These are phyloP conservation scores for Caenorhabditis briggsae DNA, from an alignment of 1,140 invertebrate genomes.

Conservation along the genomic window DNA sequence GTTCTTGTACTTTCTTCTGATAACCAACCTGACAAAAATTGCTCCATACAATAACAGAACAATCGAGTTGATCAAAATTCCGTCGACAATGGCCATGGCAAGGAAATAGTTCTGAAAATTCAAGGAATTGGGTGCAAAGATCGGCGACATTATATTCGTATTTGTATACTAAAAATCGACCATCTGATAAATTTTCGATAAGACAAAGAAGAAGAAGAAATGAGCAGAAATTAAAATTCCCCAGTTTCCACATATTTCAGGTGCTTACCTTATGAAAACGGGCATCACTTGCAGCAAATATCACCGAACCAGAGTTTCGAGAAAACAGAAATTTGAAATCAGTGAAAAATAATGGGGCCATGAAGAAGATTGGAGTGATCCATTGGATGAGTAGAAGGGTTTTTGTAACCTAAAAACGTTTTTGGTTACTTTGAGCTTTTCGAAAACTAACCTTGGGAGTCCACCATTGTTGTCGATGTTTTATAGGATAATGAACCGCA, in stretches of 20 bases:
- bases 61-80: conserved; percentile 65
- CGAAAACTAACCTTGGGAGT: conserved; percentile 26
- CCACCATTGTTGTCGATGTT: conserved; percentile 58
- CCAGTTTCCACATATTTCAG: neutral
- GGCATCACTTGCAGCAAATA: conserved; percentile 54
- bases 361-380: conserved; percentile 65
- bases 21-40: conserved; percentile 60
- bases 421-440: neutral
- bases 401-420: conserved; percentile 53
- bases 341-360: conserved; percentile 64
- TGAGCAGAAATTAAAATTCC: conserved; percentile 43
- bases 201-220: too few species aligned
- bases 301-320: conserved; percentile 59
- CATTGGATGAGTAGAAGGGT: conserved; percentile 65
- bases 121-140: conserved; percentile 15
- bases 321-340: conserved; percentile 62
- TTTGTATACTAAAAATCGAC: conserved; percentile 45
- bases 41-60: conserved; percentile 61
- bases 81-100: conserved; percentile 64
- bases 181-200: conserved; percentile 30
- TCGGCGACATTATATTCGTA: conserved; percentile 22
- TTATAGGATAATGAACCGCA: conserved; percentile 55
- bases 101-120: conserved; percentile 65
- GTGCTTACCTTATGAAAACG: conserved; percentile 55
- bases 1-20: too few species aligned